Base-by-base conservation (phyloP, 2,888 invertebrate genomes). In the Clanis bilineata region DNA sequence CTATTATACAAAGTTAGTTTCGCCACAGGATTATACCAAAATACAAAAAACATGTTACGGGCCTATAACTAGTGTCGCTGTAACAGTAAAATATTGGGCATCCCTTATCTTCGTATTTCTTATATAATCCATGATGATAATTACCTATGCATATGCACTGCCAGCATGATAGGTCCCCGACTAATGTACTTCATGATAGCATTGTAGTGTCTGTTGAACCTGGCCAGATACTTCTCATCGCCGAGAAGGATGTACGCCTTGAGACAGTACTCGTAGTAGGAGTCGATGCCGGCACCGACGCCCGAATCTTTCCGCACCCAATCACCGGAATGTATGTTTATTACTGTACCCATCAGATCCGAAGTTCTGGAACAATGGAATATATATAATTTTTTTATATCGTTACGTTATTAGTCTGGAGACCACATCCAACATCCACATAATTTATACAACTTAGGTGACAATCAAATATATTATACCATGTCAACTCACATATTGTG, bases 231-330 rank as follows among this genome's bases (percentile, higher is more conserved):
- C 68, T 96, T 96, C 76, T 98, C 97, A 81, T 99, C 99, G 0
- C 97, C 97, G 4, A 99, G 93, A 59, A 99, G 93, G 67, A 99
- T 97, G 86, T 99, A 99, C 0, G 98, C 98, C 86, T 99, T 99
- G 32, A 99, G 94, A 67, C 98, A 97, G 86, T 99, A 99, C 86
- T 99, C 99, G 80, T 99, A 99, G 86, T 99, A 99, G 0, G 98
- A 98, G 88, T 99, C 99, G 71, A 99, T 98, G 25, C 99, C 99
- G 12, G 99, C 99, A n/a, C 99, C 99, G 6, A 99, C 98, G 1
- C 99, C 98, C 0, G 98, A 97, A 85, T 99, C 99, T 76, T 98
- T 94, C 51, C 99, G 93, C 4, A 99, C 96, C 99, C 99, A 99
- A 86, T 99, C 98, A 0, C 99, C 99, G 2, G 97, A 98, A 84